Evolutionary conservation across 1,140 invertebrate genomes (phyloP), one percentile per base, ranked within the genome.

Genomic region (Plodia interpunctella): DNA sequence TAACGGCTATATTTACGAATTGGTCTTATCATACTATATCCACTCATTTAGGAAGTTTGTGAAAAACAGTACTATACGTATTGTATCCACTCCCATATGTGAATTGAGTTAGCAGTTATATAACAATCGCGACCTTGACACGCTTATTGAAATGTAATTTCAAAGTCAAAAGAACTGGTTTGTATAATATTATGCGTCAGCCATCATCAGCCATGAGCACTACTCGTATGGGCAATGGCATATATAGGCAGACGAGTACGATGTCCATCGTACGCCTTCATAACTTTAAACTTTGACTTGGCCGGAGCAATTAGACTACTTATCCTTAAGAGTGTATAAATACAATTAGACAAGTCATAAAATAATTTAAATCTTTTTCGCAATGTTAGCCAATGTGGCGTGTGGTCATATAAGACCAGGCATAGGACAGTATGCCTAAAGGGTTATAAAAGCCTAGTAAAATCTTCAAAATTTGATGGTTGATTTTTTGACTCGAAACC

Each of bases 111-210:
- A 44, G 13, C 38, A 44, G 15, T 44, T 44, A 44, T 15, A 44
- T 44, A 44, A 17, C 38, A 44, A 44, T 44, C 38, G 15, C 53
- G 56, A 28, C 70, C 67, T 73, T 73, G 70, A 59, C 70, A 73
- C 60, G 49, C 60, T 65, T 69, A 65, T 70, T 68, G 55, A 65
- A 69, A 63, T 61, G 56, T 53, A 60, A 49, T 59, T 15, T 70
- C 65, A 70, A 70, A 70, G 70, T 66, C 68, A 67, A 59, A 25
- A 52, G 57, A 50, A 69, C 66, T 62, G 64, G 64, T 55, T 60
- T 69, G 63, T 65, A 62, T 57, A 68, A 49, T 57, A 63, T 54
- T n/a, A 53, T 21, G 61, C 49, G 55, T 63, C 63, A 60, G 52
- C 54, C 38, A 44, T 44, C 38, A 44, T 44, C 38, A 15, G 38